Base-by-base conservation (phyloP, 2,888 invertebrate species). In the Hyposoter dolosus region DNA sequence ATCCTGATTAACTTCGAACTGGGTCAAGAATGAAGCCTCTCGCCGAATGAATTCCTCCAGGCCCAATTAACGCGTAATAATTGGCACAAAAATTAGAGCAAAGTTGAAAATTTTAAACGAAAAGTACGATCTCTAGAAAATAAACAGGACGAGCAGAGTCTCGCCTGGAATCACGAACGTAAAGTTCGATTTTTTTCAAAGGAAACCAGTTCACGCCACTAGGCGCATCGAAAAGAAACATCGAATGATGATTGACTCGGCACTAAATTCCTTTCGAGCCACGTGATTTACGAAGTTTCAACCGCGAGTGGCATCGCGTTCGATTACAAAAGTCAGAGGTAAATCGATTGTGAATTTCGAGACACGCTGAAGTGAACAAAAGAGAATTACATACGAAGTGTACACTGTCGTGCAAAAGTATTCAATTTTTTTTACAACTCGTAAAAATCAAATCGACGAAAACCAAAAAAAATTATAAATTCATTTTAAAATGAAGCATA, bases 281-380 rank as follows among this genome's bases (percentile, higher is more conserved):
- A 1, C 32, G 66, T 45, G 32, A 82, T 82, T 75, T 45, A 60
- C 28, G 17, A 56, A 43, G 66, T 60, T 28, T 28, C 28, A 65
- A 32, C 56, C 32, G 23, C 45, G 43, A n/a, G 7, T 53, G 7
- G 35, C 66, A 60, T 68, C 56, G 81, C 56, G 81, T 82, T 75
- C 75, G 56, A 82, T 68, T 60, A 66, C 56, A 45, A 40, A 40
- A 43, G 47, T 23, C 35, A 75, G 56, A n/a, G 28, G 28, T 17
- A 43, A 32, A 66, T 80, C 79, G 81, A 63, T 56, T 66, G 68
- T 17, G 32, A 32, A 35, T 75, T 68, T 75, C 68, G 66, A 53
- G 56, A 56, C 43, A 65, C 12, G n/a, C 47, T 10, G 23, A 75
- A 35, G 17, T 65, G 35, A 75, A 82, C 53, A 75, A 79, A 43